Conservation (phyloP, 1,140 invertebrate genomes). For the Drosophila oshimai region DNA sequence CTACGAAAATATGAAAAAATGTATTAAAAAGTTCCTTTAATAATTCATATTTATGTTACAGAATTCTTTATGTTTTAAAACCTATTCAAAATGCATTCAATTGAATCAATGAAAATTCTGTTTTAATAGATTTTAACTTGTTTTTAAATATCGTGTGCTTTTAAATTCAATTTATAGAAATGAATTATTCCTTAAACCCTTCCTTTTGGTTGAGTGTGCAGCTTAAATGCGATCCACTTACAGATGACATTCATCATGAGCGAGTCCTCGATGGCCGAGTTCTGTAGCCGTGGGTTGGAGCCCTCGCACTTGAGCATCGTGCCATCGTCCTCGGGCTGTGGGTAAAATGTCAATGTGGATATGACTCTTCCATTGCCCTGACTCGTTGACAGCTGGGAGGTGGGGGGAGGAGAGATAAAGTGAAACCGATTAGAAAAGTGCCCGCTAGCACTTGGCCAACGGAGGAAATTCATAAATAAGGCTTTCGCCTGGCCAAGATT, state of each 20-base stretch:
- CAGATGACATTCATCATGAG: slow-evolving; percentile 93
- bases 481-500: slow-evolving; percentile 27
- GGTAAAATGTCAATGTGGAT: slow-evolving; percentile 91
- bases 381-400: slow-evolving; percentile 85
- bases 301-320: slow-evolving; percentile 92
- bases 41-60: too few relatives aligned
- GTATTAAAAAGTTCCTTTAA: too few relatives aligned
- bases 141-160: too few relatives aligned
- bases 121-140: too few relatives aligned
- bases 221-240: slow-evolving; percentile 85
- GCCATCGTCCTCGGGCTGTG: slow-evolving; percentile 91
- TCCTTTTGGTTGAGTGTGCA: background rate
- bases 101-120: too few relatives aligned
- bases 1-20: too few relatives aligned
- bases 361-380: slow-evolving; percentile 88
- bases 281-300: slow-evolving; percentile 89
- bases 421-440: slow-evolving; percentile 77
- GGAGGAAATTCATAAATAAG: slow-evolving; percentile 60
- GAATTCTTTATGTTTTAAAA: too few relatives aligned
- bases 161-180: too few relatives aligned
- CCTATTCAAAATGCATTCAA: too few relatives aligned
- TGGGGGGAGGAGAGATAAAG: slow-evolving; percentile 15
- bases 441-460: slow-evolving; percentile 7
- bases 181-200: too few relatives aligned
- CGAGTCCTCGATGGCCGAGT: slow-evolving; percentile 89